phyloP scores from a whole-genome alignment of 2,888 invertebrate species.

The Dorcus hopei region DNA sequence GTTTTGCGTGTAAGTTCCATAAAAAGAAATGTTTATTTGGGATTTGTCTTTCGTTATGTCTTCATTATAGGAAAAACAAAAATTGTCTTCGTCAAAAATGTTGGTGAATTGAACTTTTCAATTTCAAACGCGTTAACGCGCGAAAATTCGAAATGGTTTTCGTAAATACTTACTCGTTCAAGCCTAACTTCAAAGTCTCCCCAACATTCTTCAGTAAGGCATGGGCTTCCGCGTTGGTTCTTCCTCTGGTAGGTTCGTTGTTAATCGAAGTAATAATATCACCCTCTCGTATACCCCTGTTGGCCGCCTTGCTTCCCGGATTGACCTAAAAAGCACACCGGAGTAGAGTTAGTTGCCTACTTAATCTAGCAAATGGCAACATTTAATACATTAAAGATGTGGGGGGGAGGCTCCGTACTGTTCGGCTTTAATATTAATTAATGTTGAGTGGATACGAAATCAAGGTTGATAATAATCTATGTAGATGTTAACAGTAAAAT shows the following conservation, averaged over 20 bases:
- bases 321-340: conserved; percentile 66
- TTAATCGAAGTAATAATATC: conserved; percentile 79
- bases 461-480: too few species aligned
- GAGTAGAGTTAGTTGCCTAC: conserved; percentile 47
- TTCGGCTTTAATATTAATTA: background rate
- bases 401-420: conserved; percentile 49
- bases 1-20: too few species aligned
- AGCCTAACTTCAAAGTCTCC: conserved; percentile 62
- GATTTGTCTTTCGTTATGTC: too few species aligned
- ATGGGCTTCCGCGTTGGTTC: conserved; percentile 72
- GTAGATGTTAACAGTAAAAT: too few species aligned
- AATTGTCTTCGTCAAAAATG: too few species aligned
- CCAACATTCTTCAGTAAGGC: conserved; percentile 70
- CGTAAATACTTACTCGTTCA: conserved; percentile 65
- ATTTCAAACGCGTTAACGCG: too few species aligned
- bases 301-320: conserved; percentile 80
- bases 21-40: too few species aligned
- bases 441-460: background rate
- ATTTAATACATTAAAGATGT: conserved; percentile 22
- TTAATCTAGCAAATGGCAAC: conserved; percentile 31
- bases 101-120: too few species aligned
- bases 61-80: too few species aligned
- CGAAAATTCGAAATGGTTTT: too few species aligned
- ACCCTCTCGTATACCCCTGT: conserved; percentile 75
- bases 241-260: conserved; percentile 63